Conservation (phyloP, 1,140 invertebrate species). For the Tetragonula clypearis region DNA sequence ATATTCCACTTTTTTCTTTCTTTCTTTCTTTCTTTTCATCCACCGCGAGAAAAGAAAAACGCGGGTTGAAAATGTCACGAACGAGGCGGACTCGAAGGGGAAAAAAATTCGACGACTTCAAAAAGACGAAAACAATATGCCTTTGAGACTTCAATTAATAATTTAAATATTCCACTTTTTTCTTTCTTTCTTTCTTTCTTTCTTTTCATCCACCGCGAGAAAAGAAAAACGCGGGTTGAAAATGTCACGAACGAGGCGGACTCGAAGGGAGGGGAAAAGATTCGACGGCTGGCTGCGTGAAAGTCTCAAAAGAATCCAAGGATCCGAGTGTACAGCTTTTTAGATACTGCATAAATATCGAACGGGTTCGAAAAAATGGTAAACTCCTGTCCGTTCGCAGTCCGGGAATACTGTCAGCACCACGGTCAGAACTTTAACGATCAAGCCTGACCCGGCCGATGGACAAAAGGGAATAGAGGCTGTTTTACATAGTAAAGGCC, state of each 20-base stretch:
- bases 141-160: not conserved
- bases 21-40: not conserved
- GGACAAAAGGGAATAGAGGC: conserved; percentile 68
- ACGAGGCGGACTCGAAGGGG: not conserved
- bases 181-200: not conserved
- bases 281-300: conserved; percentile 24
- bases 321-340: conserved; percentile 34
- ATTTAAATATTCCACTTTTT: not conserved
- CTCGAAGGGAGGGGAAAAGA: not conserved
- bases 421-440: conserved; percentile 65
- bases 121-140: too few species aligned
- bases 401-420: not conserved
- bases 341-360: conserved; percentile 71
- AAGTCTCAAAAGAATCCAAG: conserved; percentile 58
- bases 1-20: not conserved
- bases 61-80: not conserved
- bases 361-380: conserved; percentile 37
- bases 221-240: too few species aligned
- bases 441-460: conserved; percentile 23
- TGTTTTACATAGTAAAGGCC: conserved; percentile 72
- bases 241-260: not conserved
- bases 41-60: too few species aligned
- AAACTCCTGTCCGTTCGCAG: conserved; percentile 54
- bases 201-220: too few species aligned
- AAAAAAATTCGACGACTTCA: too few species aligned